These are phyloP conservation scores for Lasioglossum morio DNA, from an alignment of 2,888 invertebrate species.

Conservation along the genomic window DNA sequence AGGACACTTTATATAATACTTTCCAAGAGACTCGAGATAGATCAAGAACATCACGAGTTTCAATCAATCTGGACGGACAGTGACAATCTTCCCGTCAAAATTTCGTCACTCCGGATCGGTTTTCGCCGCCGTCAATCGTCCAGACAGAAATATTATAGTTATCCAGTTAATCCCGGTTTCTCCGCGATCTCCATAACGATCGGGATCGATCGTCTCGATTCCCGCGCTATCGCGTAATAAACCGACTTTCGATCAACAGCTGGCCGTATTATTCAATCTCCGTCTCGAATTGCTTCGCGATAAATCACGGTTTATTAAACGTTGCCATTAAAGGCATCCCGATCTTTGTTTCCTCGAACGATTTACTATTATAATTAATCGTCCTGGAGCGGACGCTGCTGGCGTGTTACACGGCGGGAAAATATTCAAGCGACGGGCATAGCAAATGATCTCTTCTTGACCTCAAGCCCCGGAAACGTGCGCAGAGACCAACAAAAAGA, in stretches of 20 bases:
- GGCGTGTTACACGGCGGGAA: background rate
- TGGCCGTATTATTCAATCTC: background rate
- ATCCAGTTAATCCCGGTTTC: constrained; percentile 2
- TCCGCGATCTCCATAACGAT: background rate
- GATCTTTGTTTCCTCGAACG: background rate
- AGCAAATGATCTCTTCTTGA: background rate
- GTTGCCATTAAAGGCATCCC: background rate
- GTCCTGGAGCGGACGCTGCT: background rate
- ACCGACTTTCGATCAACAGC: background rate
- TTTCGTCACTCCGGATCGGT: background rate
- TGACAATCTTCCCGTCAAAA: background rate
- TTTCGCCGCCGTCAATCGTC: background rate
- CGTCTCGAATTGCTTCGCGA: constrained; percentile 14
- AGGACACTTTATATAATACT: background rate
- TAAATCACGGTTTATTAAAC: constrained; percentile 30
- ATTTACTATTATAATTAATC: background rate
- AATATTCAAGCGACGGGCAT: background rate
- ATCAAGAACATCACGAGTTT: background rate
- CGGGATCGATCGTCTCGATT: constrained; percentile 22
- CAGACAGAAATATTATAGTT: background rate
- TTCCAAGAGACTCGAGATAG: background rate
- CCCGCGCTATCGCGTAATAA: constrained; percentile 21
- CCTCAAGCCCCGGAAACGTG: background rate
- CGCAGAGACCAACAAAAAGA: background rate
- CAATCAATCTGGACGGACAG: background rate